phyloP scores from a whole-genome alignment of 2,113 vertebrate genomes.

The Brachyhypopomus gauderio region DNA sequence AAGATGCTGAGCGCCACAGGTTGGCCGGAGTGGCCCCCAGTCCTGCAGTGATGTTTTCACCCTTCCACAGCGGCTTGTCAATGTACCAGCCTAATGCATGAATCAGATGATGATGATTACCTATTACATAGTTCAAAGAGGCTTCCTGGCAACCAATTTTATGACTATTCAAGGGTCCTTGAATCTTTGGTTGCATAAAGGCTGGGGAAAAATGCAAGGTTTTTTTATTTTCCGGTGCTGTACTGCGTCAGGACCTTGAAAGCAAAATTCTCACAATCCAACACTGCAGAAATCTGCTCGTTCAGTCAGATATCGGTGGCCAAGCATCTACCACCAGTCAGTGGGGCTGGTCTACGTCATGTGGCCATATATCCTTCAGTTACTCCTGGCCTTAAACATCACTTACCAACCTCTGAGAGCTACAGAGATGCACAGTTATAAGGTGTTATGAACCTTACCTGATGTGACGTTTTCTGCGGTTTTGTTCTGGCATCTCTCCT shows the following conservation, averaged over 20 bases:
- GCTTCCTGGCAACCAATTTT: conserved; percentile 12
- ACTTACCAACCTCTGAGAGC: conserved; percentile 8
- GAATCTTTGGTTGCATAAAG: conserved; percentile 23
- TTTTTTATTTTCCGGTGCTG: neutral
- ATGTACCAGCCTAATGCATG: conserved; percentile 35
- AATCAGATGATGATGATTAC: conserved; percentile 38
- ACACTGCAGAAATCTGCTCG: neutral
- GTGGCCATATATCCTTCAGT: neutral
- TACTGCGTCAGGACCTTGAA: conserved; percentile 25
- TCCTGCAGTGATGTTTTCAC: conserved; percentile 23
- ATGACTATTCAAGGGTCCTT: conserved; percentile 33
- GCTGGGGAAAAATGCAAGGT: neutral
- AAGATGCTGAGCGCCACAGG: neutral
- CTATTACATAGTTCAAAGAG: conserved; percentile 39
- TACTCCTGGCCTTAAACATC: neutral
- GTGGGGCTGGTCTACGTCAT: neutral
- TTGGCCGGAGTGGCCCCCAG: conserved; percentile 14
- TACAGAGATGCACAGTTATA: neutral
- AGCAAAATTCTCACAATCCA: conserved; percentile 15
- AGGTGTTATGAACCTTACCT: conserved; percentile 62
- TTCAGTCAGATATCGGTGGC: neutral
- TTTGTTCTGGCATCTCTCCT: conserved; percentile 68
- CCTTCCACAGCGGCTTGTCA: conserved; percentile 26
- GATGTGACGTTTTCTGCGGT: conserved; percentile 70
- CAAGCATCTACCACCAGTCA: neutral